These are phyloP conservation scores for Eudemis profundana DNA, from an alignment of 2,888 invertebrate genomes.

Conservation along the genomic window DNA sequence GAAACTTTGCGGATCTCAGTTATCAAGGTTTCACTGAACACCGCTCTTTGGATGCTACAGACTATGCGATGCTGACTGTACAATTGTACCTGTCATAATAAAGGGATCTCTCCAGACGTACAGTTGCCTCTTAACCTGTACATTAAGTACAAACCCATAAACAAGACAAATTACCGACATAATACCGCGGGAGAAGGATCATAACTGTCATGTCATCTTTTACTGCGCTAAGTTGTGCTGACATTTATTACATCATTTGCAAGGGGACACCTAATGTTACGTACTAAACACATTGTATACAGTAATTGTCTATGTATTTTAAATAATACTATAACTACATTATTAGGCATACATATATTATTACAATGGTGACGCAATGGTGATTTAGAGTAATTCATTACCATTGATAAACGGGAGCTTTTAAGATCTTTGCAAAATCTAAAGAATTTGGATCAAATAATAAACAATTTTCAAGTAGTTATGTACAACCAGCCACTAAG, in stretches of 20 bases:
- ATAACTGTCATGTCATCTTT: conserved; percentile 40
- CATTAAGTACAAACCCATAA: conserved; percentile 15
- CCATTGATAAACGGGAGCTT: no score
- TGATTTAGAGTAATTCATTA: no score
- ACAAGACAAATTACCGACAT: conserved; percentile 32
- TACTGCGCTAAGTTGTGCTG: conserved; percentile 25
- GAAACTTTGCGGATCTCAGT: no score
- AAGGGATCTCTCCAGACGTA: neutral
- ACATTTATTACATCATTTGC: conserved; percentile 37
- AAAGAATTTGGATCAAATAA: neutral
- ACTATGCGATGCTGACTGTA: no score
- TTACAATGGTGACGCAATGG: no score
- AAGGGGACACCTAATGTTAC: conserved; percentile 13
- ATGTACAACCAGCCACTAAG: neutral
- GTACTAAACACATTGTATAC: conserved; percentile 12
- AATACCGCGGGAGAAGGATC: neutral
- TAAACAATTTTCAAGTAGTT: neutral
- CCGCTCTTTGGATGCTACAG: no score
- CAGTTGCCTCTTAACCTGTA: conserved; percentile 12
- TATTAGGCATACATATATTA: no score
- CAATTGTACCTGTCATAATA: neutral
- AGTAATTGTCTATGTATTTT: conserved; percentile 9
- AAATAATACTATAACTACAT: neutral
- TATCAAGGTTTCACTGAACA: no score
- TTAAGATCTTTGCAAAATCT: no score